A percentile compares a stretch with the other conserved stretches of the same genome.
These are phyloP conservation scores for Melitaea cinxia DNA, from an alignment of 1,140 invertebrate genomes.

Conservation along the genomic window DNA sequence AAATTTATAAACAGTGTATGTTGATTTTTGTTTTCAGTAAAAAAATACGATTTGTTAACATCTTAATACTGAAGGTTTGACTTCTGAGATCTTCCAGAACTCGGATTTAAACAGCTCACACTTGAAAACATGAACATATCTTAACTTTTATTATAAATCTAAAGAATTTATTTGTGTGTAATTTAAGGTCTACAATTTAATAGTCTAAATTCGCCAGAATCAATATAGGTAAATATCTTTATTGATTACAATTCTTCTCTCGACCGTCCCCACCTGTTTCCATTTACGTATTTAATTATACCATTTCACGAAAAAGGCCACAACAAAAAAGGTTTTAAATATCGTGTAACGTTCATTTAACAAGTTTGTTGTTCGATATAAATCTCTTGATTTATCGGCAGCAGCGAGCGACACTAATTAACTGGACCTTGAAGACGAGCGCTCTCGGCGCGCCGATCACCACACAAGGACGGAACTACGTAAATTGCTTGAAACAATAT, in stretches of 20 bases:
- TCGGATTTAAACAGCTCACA: too few species aligned
- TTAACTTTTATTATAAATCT: too few species aligned
- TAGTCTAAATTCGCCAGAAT: too few species aligned
- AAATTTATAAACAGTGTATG: not conserved
- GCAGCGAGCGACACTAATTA: conserved; percentile 17
- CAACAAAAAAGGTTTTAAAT: not conserved
- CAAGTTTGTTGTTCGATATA: conserved; percentile 11
- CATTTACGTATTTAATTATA: not conserved
- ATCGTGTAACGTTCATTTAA: not conserved
- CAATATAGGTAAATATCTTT: too few species aligned
- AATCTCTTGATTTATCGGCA: conserved; percentile 18
- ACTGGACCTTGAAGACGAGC: conserved; percentile 13
- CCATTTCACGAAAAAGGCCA: not conserved
- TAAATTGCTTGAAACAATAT: not conserved
- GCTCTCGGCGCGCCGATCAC: not conserved
- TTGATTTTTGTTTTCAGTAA: not conserved
- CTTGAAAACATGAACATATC: too few species aligned
- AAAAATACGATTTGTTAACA: not conserved
- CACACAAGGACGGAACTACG: not conserved
- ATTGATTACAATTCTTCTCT: too few species aligned
- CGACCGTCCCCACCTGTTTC: too few species aligned
- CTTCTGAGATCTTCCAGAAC: too few species aligned
- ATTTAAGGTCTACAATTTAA: too few species aligned
- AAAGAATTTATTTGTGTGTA: too few species aligned
- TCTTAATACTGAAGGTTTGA: too few species aligned